Percentiles rank a stretch among this genome's conserved stretches.
Conservation (phyloP, 1,140 invertebrate species). For the Wasmannia auropunctata region DNA sequence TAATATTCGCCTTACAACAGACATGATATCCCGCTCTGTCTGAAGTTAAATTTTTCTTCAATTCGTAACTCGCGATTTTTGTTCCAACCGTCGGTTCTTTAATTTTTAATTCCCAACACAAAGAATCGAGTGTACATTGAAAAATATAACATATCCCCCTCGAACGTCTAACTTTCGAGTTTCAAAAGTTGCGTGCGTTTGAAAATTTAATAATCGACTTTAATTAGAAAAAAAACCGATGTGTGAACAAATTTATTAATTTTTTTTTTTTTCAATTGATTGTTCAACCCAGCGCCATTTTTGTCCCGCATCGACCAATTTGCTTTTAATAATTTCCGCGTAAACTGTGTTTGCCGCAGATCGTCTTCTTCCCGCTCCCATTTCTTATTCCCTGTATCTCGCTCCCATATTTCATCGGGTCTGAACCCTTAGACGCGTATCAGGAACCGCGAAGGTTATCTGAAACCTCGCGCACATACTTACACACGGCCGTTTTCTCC, state of each 20-base stretch:
- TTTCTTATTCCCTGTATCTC: conserved; percentile 28
- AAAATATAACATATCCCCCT: no score
- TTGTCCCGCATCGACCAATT: background rate
- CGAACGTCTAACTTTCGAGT: background rate
- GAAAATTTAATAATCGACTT: background rate
- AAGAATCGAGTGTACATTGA: no score
- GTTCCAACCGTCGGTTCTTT: background rate
- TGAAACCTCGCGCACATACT: background rate
- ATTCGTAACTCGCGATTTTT: background rate
- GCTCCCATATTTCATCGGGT: conserved; percentile 37
- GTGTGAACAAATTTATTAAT: background rate
- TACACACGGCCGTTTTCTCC: conserved; percentile 38
- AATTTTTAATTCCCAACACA: background rate
- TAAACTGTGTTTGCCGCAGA: background rate
- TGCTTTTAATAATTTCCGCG: background rate
- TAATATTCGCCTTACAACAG: conserved; percentile 5
- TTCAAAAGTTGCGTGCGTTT: background rate
- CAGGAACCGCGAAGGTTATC: conserved; percentile 59
- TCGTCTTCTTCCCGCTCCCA: background rate
- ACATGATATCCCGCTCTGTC: background rate
- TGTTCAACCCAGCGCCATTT: background rate
- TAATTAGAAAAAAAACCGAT: background rate
- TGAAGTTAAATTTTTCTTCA: background rate
- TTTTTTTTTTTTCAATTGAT: background rate
- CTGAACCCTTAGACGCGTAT: conserved; percentile 40